Evolutionary conservation across 2,888 invertebrate genomes (phyloP).

Genomic region (Craniophora ligustri): DNA sequence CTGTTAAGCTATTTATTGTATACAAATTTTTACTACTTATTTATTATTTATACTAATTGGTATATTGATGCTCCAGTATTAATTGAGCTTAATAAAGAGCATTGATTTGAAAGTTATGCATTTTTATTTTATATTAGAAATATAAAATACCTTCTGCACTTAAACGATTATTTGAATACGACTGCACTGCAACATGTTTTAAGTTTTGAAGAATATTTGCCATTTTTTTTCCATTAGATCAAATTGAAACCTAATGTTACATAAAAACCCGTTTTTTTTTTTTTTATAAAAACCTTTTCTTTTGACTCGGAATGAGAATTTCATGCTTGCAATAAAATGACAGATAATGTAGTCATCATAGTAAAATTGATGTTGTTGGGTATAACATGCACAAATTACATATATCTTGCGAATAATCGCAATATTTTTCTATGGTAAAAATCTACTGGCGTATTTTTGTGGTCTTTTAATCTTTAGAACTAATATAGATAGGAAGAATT

Average conservation of each 20-base stretch:
- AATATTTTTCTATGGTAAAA: constrained; percentile 9
- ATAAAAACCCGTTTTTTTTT: too few relatives aligned
- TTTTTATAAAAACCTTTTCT: too few relatives aligned
- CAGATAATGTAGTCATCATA: constrained; percentile 3
- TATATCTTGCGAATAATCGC: constrained; percentile 11
- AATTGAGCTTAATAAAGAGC: constrained; percentile 81
- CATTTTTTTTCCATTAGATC: too few relatives aligned
- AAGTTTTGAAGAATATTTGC: too few relatives aligned
- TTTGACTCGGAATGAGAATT: too few relatives aligned
- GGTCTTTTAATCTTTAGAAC: not conserved
- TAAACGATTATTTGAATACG: too few relatives aligned
- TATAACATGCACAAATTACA: constrained; percentile 35
- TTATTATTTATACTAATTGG: constrained; percentile 75
- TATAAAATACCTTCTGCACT: too few relatives aligned
- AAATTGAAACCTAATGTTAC: too few relatives aligned
- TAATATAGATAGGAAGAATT: constrained; percentile 14
- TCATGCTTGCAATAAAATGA: too few relatives aligned
- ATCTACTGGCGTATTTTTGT: constrained; percentile 31
- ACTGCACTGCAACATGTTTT: too few relatives aligned
- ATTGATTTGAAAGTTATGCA: constrained; percentile 63
- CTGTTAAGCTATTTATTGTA: constrained; percentile 82
- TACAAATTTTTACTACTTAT: constrained; percentile 78
- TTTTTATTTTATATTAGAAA: constrained; percentile 49
- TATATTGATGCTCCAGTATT: constrained; percentile 80
- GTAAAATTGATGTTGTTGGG: constrained; percentile 41